Evolutionary conservation across 2,797 vertebrate genomes (phyloP), one percentile per base, ranked within the genome.

Genomic region (Tamandua tetradactyla): DNA sequence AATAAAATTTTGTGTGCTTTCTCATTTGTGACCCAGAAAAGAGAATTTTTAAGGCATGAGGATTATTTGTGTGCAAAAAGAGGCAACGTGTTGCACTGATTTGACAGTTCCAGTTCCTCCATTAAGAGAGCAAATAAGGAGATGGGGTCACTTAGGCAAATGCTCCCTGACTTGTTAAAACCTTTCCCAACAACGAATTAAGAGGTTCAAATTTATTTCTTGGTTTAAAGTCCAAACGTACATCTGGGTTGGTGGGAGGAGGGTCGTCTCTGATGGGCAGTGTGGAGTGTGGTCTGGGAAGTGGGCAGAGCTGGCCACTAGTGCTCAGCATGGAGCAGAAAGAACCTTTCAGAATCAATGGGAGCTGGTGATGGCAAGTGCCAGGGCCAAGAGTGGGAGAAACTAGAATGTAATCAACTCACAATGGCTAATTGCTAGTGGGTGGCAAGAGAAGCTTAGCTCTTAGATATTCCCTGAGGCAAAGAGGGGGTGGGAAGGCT

Each of bases 1-100:
- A 97, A 96, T 95, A 97, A 93, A 96, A 95, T 96, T 95, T 92
- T 93, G 79, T 83, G 42, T 1, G 2, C 42, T 95, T 97, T 95
- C 95, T 88, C 91, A 94, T 95, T 96, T 97, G 89, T 96, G 96
- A 96, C 89, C 89, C 91, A 95, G 92, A 96, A 97, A 93, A 88
- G 91, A 95, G 94, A 96, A 93, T 40, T 72, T 80, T 14, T 25
- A 96, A 93, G 96, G 89, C 89, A 88, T 79, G 84, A 75, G 75
- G 94, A 96, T 96, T 94, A 96, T 95, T 85, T 94, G 91, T 91
- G 47, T 35, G 62, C 52, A 87, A 95, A 91, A 94, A 7, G 59
- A 89, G 59, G 64, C 75, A 94, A 75, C 87, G 82, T 72, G 85
- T 75, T 94, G 47, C 35, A 95, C 47, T 79, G 83, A 91, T 89